Evolutionary conservation across 2,797 vertebrate species (phyloP).

Genomic region (Urocyon cinereoargenteus): DNA sequence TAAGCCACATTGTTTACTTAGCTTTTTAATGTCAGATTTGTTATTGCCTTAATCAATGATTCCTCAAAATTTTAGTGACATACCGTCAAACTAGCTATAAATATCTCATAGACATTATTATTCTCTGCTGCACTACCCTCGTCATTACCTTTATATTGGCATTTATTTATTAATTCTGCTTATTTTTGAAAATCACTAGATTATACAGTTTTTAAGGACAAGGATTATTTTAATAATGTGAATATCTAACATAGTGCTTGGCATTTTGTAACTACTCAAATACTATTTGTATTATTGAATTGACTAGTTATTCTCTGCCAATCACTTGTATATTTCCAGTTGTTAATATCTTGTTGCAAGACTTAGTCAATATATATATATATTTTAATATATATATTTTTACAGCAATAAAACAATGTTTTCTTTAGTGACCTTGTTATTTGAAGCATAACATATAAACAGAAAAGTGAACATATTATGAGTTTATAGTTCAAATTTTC

Average conservation of each 20-base stretch:
- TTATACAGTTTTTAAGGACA: not conserved
- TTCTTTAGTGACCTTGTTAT: not conserved
- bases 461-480: not conserved
- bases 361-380: not conserved
- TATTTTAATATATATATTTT: not conserved
- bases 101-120: not conserved
- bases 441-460: not conserved
- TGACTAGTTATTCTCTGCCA: not conserved
- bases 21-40: not conserved
- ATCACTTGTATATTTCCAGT: not conserved
- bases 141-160: not conserved
- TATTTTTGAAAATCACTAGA: not conserved
- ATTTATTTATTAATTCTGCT: not conserved
- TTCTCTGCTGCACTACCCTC: not conserved
- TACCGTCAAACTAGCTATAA: not conserved
- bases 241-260: not conserved
- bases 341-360: not conserved
- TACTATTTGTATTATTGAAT: not conserved
- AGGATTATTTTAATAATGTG: not conserved
- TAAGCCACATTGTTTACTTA: not conserved
- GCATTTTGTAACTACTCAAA: not conserved
- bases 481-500: not conserved
- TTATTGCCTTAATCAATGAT: not conserved
- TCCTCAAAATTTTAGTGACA: not conserved
- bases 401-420: not conserved